These are phyloP conservation scores for Drosophila seclusa DNA, from an alignment of 2,888 invertebrate genomes.

Conservation along the genomic window DNA sequence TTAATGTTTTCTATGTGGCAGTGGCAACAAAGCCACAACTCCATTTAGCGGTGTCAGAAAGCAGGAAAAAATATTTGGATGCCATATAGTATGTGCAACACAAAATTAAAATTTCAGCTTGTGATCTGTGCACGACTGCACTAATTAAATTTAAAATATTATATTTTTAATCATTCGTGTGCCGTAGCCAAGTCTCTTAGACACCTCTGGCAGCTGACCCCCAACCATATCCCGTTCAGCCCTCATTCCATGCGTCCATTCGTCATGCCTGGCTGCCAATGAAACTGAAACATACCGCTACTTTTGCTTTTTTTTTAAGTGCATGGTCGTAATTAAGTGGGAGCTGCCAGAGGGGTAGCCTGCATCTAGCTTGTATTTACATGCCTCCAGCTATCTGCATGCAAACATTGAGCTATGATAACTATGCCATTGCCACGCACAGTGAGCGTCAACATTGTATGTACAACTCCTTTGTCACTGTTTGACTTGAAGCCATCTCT, in stretches of 20 bases:
- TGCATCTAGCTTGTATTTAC: slow-evolving; percentile 34
- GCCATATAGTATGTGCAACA: slow-evolving; percentile 21
- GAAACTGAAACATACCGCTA: slow-evolving; percentile 76
- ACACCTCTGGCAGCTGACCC: slow-evolving; percentile 24
- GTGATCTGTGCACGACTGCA: slow-evolving; percentile 2
- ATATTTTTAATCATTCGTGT: slow-evolving; percentile 8
- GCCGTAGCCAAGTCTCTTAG: slow-evolving; percentile 1
- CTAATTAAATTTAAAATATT: slow-evolving; percentile 51
- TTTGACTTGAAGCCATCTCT: slow-evolving; percentile 25
- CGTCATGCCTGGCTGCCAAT: slow-evolving; percentile 61
- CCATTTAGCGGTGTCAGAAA: slow-evolving; percentile 39
- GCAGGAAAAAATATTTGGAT: slow-evolving; percentile 18
- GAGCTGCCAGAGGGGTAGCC: slow-evolving; percentile 25
- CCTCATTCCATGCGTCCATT: neutral
- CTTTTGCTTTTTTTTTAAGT: slow-evolving; percentile 70
- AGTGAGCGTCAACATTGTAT: slow-evolving; percentile 56
- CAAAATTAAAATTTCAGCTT: neutral
- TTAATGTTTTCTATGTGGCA: slow-evolving; percentile 39
- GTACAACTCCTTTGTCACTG: slow-evolving; percentile 37
- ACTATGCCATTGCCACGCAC: slow-evolving; percentile 70
- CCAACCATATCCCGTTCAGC: slow-evolving; percentile 9
- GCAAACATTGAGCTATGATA: slow-evolving; percentile 28
- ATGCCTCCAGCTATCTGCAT: slow-evolving; percentile 16
- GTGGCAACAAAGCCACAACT: slow-evolving; percentile 43
- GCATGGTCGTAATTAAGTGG: slow-evolving; percentile 65